Base-by-base conservation (phyloP, 2,113 vertebrate genomes). In the Chionomys nivalis region DNA sequence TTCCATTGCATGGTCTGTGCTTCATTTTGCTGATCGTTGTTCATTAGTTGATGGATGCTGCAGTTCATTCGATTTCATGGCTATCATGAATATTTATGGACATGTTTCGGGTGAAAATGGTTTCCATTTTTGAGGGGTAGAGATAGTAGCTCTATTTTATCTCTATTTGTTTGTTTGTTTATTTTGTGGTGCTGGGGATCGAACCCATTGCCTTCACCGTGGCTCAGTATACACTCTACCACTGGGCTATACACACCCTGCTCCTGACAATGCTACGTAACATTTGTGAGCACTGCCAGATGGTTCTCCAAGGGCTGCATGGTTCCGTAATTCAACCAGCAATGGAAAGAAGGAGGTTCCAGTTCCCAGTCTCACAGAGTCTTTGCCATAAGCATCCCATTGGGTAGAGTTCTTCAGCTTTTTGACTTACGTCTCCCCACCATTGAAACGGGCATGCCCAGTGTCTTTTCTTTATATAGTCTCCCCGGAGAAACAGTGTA, bases 401-500 rank as follows among this genome's bases (percentile, higher is more conserved):
- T 72, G 65, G 83, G 42, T 14, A 7, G 63, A 36, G 85, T 12
- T 33, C 83, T 28, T 65, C 61, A 36, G 16, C 75, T 17, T 52
- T 87, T 23, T 82, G 52, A 7, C 21, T 81, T 58, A 14, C 8
- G 11, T 58, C 52, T 39, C 4, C 21, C 19, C 52, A 28, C 55
- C 82, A 39, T n/a, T 66, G 65, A 90, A 79, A 90, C 65, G 44
- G 89, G 28, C 72, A 42, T 2, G 36, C 17, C 70, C 58, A 75
- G 3, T 9, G 16, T 81, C 24, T 79, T 91, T 76, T 44, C 44
- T 19, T 89, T 79, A 7, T n/a, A 4, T 19, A 72, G 70, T 47
- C 77, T 91, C 88, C 88, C 47, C 13, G 12, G 33, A 95, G 75
- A 95, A 96, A 83, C 65, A 65, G 19, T 90, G 13, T 82, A 94